Conservation (phyloP, 2,113 vertebrate genomes). For the Condylura cristata region DNA sequence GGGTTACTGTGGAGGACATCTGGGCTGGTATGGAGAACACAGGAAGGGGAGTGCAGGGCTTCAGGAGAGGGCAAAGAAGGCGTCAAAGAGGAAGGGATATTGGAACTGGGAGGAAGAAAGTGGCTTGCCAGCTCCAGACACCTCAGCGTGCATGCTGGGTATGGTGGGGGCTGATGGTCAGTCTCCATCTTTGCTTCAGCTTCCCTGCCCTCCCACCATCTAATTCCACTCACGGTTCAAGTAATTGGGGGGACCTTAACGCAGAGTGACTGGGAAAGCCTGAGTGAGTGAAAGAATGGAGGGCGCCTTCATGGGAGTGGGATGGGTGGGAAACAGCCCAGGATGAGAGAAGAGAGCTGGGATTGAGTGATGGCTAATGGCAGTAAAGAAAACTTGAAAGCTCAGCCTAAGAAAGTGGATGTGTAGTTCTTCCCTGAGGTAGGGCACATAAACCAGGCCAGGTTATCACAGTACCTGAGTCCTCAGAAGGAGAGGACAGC, state of each 20-base stretch:
- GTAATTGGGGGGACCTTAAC: not conserved
- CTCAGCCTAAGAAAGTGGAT: not conserved
- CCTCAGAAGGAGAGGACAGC: not conserved
- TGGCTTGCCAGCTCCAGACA: not conserved
- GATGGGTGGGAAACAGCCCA: not conserved
- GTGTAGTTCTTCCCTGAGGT: not conserved
- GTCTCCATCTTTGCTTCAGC: not conserved
- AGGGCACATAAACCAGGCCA: not conserved
- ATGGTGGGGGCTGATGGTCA: not conserved
- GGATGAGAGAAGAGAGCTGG: not conserved
- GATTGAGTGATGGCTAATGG: not conserved
- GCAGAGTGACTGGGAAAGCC: not conserved
- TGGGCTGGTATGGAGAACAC: rapidly evolving
- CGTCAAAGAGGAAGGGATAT: not conserved
- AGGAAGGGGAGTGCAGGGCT: not conserved
- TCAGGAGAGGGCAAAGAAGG: not conserved
- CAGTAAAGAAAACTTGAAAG: not conserved
- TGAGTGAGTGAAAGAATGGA: not conserved
- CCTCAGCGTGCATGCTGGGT: not conserved
- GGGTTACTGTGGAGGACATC: not conserved
- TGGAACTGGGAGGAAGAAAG: not conserved
- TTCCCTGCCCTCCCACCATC: too few relatives aligned
- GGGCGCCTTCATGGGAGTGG: not conserved
- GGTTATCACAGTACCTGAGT: not conserved
- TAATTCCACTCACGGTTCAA: not conserved